These are phyloP conservation scores for Macrosoma leucophasiata DNA, from an alignment of 2,888 invertebrate genomes.

Conservation along the genomic window DNA sequence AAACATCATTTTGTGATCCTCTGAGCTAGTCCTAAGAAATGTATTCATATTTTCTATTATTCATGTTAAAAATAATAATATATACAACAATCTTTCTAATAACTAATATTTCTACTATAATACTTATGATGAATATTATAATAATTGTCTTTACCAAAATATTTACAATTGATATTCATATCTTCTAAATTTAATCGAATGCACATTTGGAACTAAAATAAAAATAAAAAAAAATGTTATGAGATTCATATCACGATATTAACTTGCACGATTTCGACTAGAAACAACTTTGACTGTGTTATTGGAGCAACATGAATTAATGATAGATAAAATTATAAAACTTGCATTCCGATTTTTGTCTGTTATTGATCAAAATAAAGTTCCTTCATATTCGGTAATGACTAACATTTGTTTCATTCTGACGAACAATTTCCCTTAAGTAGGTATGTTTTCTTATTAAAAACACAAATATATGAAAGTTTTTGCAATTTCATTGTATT, in stretches of 20 bases:
- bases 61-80: conserved; percentile 59
- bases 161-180: conserved; percentile 50
- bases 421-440: too few species aligned
- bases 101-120: conserved; percentile 44
- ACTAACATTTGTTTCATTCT: conserved; percentile 27
- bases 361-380: conserved; percentile 70
- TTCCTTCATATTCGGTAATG: conserved; percentile 58
- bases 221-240: conserved; percentile 26
- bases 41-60: conserved; percentile 71
- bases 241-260: conserved; percentile 56
- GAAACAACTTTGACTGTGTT: conserved; percentile 41
- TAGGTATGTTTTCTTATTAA: too few species aligned
- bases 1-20: conserved; percentile 56
- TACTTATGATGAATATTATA: conserved; percentile 19
- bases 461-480: too few species aligned
- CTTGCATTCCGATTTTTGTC: conserved; percentile 39
- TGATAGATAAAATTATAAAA: conserved; percentile 38
- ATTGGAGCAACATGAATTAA: conserved; percentile 37
- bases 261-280: conserved; percentile 58
- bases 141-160: conserved; percentile 45
- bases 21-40: conserved; percentile 62
- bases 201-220: conserved; percentile 44
- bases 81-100: conserved; percentile 56
- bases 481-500: too few species aligned
- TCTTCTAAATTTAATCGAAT: conserved; percentile 45